Conservation (phyloP, 2,888 invertebrate genomes). For the Dioctria linearis region DNA sequence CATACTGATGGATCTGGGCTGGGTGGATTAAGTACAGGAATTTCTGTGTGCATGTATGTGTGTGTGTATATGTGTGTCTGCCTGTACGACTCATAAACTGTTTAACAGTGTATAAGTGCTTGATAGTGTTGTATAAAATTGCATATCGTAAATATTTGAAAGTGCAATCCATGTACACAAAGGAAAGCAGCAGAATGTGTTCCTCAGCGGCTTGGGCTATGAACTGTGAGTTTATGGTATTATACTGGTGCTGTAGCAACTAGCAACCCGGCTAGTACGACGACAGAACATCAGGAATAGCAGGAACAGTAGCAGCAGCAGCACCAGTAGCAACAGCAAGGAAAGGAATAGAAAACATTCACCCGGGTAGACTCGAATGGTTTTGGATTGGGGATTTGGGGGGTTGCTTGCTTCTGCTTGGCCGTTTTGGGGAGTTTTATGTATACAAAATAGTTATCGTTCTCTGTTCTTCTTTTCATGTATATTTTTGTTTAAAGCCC, state of each 20-base stretch:
- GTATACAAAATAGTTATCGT: constrained; percentile 52
- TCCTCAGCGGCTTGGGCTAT: not conserved
- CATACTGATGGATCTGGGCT: not conserved
- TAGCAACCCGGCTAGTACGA: not conserved
- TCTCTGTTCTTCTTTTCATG: constrained; percentile 49
- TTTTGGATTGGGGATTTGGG: not conserved
- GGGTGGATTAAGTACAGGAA: constrained; percentile 10
- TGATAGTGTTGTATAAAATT: constrained; percentile 27
- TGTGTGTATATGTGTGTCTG: not conserved
- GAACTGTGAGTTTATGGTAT: too few relatives aligned
- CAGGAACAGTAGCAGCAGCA: not conserved
- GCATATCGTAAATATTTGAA: constrained; percentile 51
- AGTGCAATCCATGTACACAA: constrained; percentile 46
- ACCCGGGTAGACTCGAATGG: not conserved
- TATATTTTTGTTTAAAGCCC: constrained; percentile 49
- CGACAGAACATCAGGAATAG: not conserved
- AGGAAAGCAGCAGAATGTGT: constrained; percentile 13
- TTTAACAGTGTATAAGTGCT: not conserved
- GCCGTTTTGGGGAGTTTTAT: constrained; percentile 15
- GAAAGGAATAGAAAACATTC: constrained; percentile 42
- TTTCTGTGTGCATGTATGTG: not conserved
- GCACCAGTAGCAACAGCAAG: not conserved
- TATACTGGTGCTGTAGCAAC: too few relatives aligned
- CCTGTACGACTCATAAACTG: not conserved
- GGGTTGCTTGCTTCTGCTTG: not conserved